These are phyloP conservation scores for Drosophila meridiana DNA, from an alignment of 2,888 invertebrate species.

Conservation along the genomic window DNA sequence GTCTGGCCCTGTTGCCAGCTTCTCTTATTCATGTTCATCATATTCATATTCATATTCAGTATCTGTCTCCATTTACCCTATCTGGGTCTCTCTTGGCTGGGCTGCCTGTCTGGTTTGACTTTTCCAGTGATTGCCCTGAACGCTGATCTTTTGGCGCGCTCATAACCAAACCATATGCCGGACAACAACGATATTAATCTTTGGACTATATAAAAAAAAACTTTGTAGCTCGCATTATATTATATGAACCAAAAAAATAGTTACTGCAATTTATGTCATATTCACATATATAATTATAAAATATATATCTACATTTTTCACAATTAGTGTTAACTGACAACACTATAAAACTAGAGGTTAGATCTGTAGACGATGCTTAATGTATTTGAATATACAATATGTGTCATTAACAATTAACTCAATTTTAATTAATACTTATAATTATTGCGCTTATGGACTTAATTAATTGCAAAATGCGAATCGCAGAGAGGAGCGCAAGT, in stretches of 20 bases:
- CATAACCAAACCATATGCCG: conserved; percentile 50
- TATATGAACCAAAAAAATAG: not conserved
- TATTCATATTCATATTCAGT: conserved; percentile 26
- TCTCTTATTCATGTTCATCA: conserved; percentile 24
- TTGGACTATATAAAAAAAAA: conserved; percentile 2
- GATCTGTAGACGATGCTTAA: not conserved
- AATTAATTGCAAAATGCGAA: conserved; percentile 7
- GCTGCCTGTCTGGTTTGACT: conserved; percentile 26
- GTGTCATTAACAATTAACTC: not conserved
- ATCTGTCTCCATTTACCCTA: conserved; percentile 32
- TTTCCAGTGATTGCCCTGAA: conserved; percentile 49
- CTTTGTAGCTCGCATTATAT: not conserved
- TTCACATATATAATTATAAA: not conserved
- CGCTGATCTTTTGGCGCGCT: conserved; percentile 32
- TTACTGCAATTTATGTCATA: not conserved
- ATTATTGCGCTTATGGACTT: not conserved
- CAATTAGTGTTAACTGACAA: not conserved
- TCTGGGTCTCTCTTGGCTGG: conserved; percentile 27
- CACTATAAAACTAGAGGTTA: not conserved
- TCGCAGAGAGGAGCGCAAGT: not conserved
- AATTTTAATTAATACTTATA: not conserved
- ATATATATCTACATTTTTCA: no score
- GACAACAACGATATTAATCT: conserved; percentile 23
- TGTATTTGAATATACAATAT: not conserved
- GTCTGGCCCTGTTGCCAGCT: conserved; percentile 22